These are phyloP conservation scores for Sclerurus mexicanus DNA, from an alignment of 2,113 vertebrate species.

Conservation along the genomic window DNA sequence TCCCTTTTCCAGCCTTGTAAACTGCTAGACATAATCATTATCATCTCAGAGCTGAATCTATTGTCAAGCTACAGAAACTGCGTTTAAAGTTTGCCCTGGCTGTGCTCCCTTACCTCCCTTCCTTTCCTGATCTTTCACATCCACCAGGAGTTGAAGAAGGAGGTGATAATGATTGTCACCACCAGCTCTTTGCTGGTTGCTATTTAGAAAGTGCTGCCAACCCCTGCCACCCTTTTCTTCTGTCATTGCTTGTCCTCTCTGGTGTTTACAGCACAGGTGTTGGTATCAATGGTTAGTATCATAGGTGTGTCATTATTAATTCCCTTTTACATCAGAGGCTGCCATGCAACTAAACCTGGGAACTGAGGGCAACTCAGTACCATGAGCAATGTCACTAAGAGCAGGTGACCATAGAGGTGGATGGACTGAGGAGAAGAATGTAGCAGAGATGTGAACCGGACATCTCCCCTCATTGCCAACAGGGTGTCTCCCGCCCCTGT, in stretches of 20 bases:
- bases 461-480: neutral
- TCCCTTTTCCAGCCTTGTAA: neutral
- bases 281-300: neutral
- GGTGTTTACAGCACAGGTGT: neutral
- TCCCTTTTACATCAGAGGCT: neutral
- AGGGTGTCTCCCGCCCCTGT: rapidly evolving
- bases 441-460: neutral
- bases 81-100: neutral
- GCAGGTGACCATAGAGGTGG: neutral
- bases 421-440: neutral
- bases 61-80: neutral
- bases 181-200: neutral
- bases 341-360: neutral
- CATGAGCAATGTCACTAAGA: neutral
- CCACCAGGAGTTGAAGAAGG: neutral
- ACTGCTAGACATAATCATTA: neutral
- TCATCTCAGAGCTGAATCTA: neutral
- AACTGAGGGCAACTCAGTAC: neutral
- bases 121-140: neutral
- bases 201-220: neutral
- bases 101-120: neutral
- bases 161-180: neutral
- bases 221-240: neutral
- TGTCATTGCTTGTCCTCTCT: neutral
- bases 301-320: neutral